phyloP scores from a whole-genome alignment of 92 coral and sea anemone species.

The Metridium senile region DNA sequence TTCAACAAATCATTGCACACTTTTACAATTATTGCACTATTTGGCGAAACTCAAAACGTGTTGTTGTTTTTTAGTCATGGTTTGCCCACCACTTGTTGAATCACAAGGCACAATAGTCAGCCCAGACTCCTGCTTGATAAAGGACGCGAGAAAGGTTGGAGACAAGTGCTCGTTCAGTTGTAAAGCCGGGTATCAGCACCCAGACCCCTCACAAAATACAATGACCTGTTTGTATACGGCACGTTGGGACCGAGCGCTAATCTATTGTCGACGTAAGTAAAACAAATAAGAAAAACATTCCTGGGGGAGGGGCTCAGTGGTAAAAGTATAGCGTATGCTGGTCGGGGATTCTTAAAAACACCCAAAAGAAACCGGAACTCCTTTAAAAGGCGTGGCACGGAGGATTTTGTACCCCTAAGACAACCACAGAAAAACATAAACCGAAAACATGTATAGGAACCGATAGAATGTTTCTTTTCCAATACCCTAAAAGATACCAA shows the following conservation, averaged over 20 bases:
- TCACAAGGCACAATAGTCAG: slow-evolving; percentile 59
- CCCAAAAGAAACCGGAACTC: too few relatives aligned
- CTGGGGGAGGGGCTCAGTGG: background rate
- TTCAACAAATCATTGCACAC: too few relatives aligned
- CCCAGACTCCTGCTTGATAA: slow-evolving; percentile 60
- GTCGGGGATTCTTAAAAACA: too few relatives aligned
- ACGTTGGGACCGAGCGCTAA: slow-evolving; percentile 54
- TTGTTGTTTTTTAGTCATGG: slow-evolving; percentile 32
- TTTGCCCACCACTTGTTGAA: slow-evolving; percentile 68
- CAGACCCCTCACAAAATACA: slow-evolving; percentile 42
- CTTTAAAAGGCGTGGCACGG: too few relatives aligned
- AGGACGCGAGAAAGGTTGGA: slow-evolving; percentile 60
- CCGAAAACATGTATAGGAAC: too few relatives aligned
- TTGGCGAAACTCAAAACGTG: too few relatives aligned
- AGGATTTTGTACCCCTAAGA: too few relatives aligned
- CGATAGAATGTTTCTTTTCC: too few relatives aligned
- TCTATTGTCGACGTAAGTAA: slow-evolving; percentile 71
- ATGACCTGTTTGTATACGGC: slow-evolving; percentile 73
- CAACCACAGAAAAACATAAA: too few relatives aligned
- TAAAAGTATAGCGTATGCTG: background rate
- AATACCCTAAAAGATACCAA: too few relatives aligned
- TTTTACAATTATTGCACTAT: too few relatives aligned
- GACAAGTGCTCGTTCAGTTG: slow-evolving; percentile 77
- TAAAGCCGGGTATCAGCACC: slow-evolving; percentile 63
- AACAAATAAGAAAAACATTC: background rate